These are phyloP conservation scores for Rhagophthalmus giganteus DNA, from an alignment of 2,888 invertebrate species.

Conservation along the genomic window DNA sequence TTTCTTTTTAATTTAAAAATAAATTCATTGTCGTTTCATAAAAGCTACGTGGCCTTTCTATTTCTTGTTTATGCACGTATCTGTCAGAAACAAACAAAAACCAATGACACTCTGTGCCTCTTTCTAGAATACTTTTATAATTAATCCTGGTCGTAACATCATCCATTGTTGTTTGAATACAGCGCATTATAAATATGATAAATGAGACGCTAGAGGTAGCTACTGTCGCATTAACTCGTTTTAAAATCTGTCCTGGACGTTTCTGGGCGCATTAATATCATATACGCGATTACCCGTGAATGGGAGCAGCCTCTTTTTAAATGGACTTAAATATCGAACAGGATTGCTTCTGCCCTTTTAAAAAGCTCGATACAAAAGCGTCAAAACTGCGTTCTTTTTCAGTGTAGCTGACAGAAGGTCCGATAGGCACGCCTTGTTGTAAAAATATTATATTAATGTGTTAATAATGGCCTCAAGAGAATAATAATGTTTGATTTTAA, in stretches of 20 bases:
- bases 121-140: constrained; percentile 39
- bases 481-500: constrained; percentile 49
- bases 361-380: constrained; percentile 21
- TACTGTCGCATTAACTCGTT: constrained; percentile 54
- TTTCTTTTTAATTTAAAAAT: neutral
- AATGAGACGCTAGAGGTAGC: constrained; percentile 51
- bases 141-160: constrained; percentile 47
- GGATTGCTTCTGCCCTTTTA: constrained; percentile 29
- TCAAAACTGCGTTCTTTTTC: constrained; percentile 49
- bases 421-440: constrained; percentile 54
- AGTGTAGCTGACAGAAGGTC: constrained; percentile 54
- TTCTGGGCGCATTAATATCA: constrained; percentile 56
- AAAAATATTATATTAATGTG: constrained; percentile 56
- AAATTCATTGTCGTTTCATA: neutral
- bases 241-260: constrained; percentile 56
- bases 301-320: constrained; percentile 49
- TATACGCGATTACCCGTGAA: constrained; percentile 56
- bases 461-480: constrained; percentile 54
- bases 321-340: constrained; percentile 44
- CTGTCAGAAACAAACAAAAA: constrained; percentile 30
- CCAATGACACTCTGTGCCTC: constrained; percentile 22
- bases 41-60: no score
- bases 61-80: constrained; percentile 22
- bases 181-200: constrained; percentile 51
- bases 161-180: constrained; percentile 49